These are phyloP conservation scores for Thamnophis elegans DNA, from an alignment of 2,797 vertebrate species.

Conservation along the genomic window DNA sequence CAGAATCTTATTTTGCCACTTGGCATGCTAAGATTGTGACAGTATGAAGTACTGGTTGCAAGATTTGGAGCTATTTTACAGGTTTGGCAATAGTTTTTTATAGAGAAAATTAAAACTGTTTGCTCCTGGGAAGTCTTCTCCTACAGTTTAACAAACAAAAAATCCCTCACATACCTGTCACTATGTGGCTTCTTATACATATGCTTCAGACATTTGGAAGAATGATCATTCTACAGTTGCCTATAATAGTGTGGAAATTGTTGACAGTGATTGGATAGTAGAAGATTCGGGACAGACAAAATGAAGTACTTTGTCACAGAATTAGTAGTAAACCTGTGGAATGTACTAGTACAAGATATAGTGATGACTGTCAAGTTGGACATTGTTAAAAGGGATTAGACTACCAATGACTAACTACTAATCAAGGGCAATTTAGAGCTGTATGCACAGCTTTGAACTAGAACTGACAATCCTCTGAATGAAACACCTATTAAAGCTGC, in stretches of 20 bases:
- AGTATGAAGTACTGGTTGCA: not conserved
- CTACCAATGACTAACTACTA: not conserved
- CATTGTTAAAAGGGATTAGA: not conserved
- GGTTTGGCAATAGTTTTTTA: not conserved
- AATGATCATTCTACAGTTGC: not conserved
- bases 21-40: not conserved
- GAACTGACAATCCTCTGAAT: not conserved
- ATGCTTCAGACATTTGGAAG: not conserved
- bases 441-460: not conserved
- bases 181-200: not conserved
- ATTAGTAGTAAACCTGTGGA: not conserved
- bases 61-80: not conserved
- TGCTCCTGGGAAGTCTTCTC: not conserved
- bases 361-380: not conserved
- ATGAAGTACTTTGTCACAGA: not conserved
- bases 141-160: not conserved
- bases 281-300: not conserved
- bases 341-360: not conserved
- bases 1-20: not conserved
- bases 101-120: not conserved
- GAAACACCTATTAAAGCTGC: not conserved
- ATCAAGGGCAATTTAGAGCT: not conserved
- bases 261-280: not conserved
- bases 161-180: not conserved
- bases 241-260: not conserved